Base-by-base conservation (phyloP, 1,140 invertebrate species). In the Lutraria rhynchaena region DNA sequence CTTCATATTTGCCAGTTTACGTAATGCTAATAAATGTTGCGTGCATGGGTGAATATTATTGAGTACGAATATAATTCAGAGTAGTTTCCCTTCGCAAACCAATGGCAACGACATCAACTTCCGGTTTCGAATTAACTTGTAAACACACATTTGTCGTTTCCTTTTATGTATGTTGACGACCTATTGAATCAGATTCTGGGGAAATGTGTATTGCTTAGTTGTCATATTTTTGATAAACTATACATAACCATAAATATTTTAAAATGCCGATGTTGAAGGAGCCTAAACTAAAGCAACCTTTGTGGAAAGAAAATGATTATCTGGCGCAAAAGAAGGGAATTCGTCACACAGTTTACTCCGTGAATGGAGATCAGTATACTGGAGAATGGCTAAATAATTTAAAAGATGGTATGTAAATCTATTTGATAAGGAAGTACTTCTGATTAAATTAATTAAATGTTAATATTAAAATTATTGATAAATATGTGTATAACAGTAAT, bases 301-400 rank as follows among this genome's bases (percentile, higher is more conserved):
- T 92, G 35, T 93, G 92, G 92, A 92, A 92, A 84, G 89, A 90
- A 37, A 91, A 90, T 88, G 92, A 93, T 82, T 87, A 89, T 61
- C 82, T 88, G 22, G 92, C 92, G 4, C 88, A 92, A 60, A 93
- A 93, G 81, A 90, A 90, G 80, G 92, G 92, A 11, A 61, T 93
- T 63, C 87, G 89, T 5, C 82, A 92, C 81, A 93, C 92, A 24
- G 89, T 93, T 58, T 93, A 92, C 83, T 92, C 91, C 22, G 90
- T 90, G 0, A 92, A 92, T 82, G 91, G 91, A 19, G 89, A 92
- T 83, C 87, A 93, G 84, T 93, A 91, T 76, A 92, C 90, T 37
- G 92, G 92, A 60, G 92, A 93, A 87, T 93, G 92, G 92, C 82
- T 90, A n/a, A 85, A 92, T 65, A 92, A 93, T 77, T 89, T 89